A percentile compares a stretch with the other conserved stretches of the same genome.
These are phyloP conservation scores for Microctonus aethiopoides DNA, from an alignment of 2,888 invertebrate genomes.

Conservation along the genomic window DNA sequence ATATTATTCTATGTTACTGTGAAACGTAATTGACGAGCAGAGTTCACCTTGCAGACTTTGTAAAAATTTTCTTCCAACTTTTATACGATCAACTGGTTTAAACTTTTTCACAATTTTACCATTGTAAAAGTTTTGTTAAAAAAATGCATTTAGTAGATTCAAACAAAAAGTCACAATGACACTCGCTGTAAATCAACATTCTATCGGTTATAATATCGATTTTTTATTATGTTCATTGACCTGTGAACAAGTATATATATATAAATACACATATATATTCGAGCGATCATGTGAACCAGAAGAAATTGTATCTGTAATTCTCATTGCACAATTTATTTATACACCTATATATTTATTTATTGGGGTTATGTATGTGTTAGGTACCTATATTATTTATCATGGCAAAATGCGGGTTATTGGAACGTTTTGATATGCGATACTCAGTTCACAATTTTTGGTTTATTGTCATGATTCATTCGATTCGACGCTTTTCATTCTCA, in stretches of 20 bases:
- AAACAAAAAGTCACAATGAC: background rate
- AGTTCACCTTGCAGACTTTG: background rate
- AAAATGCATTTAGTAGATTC: background rate
- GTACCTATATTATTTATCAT: background rate
- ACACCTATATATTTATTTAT: background rate
- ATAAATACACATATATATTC: too few relatives aligned
- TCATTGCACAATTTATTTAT: background rate
- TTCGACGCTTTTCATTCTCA: constrained; percentile 1
- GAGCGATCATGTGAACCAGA: background rate
- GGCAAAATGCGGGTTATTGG: background rate
- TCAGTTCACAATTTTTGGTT: background rate
- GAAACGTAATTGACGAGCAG: constrained; percentile 23
- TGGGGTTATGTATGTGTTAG: background rate
- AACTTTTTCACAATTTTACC: background rate
- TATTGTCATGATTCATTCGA: constrained; percentile 1
- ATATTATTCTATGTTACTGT: background rate
- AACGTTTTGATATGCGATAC: constrained; percentile 16
- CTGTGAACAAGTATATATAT: background rate
- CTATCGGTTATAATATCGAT: background rate
- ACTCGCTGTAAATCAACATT: background rate
- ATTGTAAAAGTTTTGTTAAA: background rate
- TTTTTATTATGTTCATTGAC: background rate
- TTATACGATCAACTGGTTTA: background rate
- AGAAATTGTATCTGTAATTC: background rate
- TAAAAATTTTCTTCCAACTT: background rate